A percentile compares a stretch with the other conserved stretches of the same genome.
Conservation (phyloP, 2,888 invertebrate species). For the Tachina grossa region DNA sequence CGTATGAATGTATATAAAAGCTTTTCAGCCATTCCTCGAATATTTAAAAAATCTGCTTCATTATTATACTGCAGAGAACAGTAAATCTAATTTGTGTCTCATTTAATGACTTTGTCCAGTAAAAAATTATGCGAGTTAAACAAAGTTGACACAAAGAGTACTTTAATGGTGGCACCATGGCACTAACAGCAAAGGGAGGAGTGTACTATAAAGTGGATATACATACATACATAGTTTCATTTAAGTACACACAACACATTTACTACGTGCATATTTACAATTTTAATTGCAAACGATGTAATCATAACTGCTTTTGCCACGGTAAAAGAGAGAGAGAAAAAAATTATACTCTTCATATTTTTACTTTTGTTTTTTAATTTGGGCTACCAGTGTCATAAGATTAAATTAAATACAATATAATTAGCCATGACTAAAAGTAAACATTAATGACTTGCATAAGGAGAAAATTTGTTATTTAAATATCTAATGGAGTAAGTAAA, state of each 20-base stretch:
- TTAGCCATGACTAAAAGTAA: slow-evolving; percentile 63
- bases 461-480: slow-evolving; percentile 15
- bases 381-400: slow-evolving; percentile 61
- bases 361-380: slow-evolving; percentile 31
- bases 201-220: not conserved
- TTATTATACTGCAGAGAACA: slow-evolving; percentile 66
- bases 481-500: not conserved
- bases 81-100: slow-evolving; percentile 82
- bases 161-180: slow-evolving; percentile 60
- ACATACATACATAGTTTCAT: not conserved
- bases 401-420: slow-evolving; percentile 69
- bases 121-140: slow-evolving; percentile 73
- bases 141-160: slow-evolving; percentile 75
- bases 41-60: slow-evolving; percentile 39
- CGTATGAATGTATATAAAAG: not conserved
- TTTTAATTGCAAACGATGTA: slow-evolving; percentile 67
- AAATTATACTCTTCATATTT: slow-evolving; percentile 3
- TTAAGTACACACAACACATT: slow-evolving; percentile 1
- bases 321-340: slow-evolving; percentile 5
- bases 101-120: slow-evolving; percentile 81
- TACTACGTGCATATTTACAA: slow-evolving; percentile 58
- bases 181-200: slow-evolving; percentile 44
- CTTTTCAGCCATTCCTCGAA: not conserved
- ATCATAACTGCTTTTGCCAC: slow-evolving; percentile 52
- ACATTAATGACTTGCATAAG: slow-evolving; percentile 44